phyloP scores from a whole-genome alignment of 2,797 vertebrate species.

The Tolypeutes matacus region DNA sequence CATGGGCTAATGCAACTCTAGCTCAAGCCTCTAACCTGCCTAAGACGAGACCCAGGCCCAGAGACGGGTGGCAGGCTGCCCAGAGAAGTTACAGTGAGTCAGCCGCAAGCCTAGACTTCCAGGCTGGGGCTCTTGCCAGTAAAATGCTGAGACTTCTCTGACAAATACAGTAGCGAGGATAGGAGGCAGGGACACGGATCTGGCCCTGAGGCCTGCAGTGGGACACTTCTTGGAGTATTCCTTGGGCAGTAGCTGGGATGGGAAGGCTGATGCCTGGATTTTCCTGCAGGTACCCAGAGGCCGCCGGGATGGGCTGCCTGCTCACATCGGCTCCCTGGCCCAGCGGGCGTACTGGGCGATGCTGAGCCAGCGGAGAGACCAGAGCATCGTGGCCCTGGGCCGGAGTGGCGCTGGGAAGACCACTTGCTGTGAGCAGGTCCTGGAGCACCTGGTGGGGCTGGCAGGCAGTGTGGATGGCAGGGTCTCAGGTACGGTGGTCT shows the following conservation, averaged over 20 bases:
- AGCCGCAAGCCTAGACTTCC: background rate
- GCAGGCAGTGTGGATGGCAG: conserved; percentile 89
- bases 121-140: background rate
- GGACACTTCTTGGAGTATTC: background rate
- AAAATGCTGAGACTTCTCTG: background rate
- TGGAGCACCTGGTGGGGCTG: conserved; percentile 90
- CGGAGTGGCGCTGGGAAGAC: conserved; percentile 94
- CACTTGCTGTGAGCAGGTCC: conserved; percentile 89
- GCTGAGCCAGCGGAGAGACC: conserved; percentile 91
- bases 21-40: background rate
- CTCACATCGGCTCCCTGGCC: conserved; percentile 90
- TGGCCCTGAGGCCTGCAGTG: background rate
- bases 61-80: background rate
- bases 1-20: background rate
- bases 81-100: background rate
- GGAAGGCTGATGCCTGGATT: background rate
- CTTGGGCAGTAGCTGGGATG: background rate
- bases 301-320: conserved; percentile 84
- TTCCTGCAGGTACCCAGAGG: conserved; percentile 80
- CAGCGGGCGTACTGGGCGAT: conserved; percentile 91
- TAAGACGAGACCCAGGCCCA: background rate
- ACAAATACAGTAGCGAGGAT: background rate
- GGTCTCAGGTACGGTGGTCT: conserved; percentile 86
- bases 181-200: accelerated
- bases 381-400: conserved; percentile 93